Evolutionary conservation across 2,888 invertebrate species (phyloP).

Genomic region (Drosophila maculinotata): DNA sequence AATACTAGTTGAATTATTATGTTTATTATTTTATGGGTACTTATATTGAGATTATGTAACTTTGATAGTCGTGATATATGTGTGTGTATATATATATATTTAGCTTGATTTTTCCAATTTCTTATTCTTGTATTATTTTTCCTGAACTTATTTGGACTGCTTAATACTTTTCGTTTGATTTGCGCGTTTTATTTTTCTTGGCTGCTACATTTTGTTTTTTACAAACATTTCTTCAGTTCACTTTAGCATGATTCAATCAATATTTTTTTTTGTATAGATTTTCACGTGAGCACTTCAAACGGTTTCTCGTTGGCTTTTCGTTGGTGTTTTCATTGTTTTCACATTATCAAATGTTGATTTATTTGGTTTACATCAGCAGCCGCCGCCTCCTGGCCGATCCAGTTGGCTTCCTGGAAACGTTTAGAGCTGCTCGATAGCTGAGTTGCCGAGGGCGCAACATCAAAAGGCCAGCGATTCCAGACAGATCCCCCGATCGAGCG

Average conservation of each 20-base stretch:
- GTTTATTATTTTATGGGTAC: constrained; percentile 15
- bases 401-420: constrained; percentile 67
- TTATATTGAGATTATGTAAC: constrained; percentile 48
- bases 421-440: constrained; percentile 50
- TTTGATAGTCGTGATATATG: constrained; percentile 39
- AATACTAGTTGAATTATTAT: constrained; percentile 33
- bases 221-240: constrained; percentile 51
- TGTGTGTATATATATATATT: constrained; percentile 12
- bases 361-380: constrained; percentile 46
- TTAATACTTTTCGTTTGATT: constrained; percentile 64
- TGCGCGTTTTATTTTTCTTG: constrained; percentile 53
- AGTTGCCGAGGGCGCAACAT: constrained; percentile 72
- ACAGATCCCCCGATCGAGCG: constrained; percentile 63
- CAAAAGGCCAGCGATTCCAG: constrained; percentile 67
- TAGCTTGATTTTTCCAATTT: constrained; percentile 28
- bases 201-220: constrained; percentile 43
- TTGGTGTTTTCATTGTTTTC: constrained; percentile 29
- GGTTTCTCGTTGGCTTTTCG: constrained; percentile 25
- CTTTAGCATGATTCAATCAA: constrained; percentile 38
- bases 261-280: constrained; percentile 44
- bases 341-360: constrained; percentile 55
- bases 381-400: constrained; percentile 54
- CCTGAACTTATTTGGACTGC: constrained; percentile 60
- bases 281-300: constrained; percentile 73
- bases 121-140: constrained; percentile 21